These are phyloP conservation scores for Ascaphus truei DNA, from an alignment of 2,113 vertebrate species.

Conservation along the genomic window DNA sequence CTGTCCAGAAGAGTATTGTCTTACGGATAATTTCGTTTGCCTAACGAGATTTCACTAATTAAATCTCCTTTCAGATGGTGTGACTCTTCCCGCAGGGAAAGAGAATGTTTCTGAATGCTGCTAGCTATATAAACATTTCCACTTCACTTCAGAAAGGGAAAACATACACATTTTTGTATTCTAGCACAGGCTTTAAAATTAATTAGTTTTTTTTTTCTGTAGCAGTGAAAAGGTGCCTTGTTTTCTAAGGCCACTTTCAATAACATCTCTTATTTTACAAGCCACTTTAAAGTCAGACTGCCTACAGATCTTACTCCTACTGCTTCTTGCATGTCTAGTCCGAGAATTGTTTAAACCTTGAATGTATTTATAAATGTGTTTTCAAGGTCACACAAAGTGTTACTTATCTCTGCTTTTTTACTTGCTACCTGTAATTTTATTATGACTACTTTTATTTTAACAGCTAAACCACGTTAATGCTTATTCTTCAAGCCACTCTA, in stretches of 20 bases:
- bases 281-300: slow-evolving; percentile 2
- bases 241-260: slow-evolving; percentile 18
- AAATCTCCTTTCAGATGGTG: slow-evolving; percentile 90
- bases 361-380: no score
- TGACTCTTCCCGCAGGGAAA: slow-evolving; percentile 72
- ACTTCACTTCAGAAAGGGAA: slow-evolving; percentile 38
- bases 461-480: no score
- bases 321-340: accelerated
- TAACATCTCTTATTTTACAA: slow-evolving; percentile 17
- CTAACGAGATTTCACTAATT: slow-evolving; percentile 98
- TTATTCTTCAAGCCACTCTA: no score
- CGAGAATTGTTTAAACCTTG: no score
- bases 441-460: no score
- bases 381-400: no score
- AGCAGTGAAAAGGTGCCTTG: slow-evolving; percentile 29
- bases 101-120: slow-evolving; percentile 73
- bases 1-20: slow-evolving; percentile 91
- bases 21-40: slow-evolving; percentile 96
- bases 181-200: slow-evolving; percentile 38
- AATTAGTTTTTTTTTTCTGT: slow-evolving; percentile 38
- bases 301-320: slow-evolving; percentile 4
- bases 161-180: slow-evolving; percentile 6
- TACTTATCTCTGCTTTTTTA: no score
- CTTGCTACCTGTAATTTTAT: no score
- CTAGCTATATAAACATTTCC: slow-evolving; percentile 80